Base-by-base conservation (phyloP, 2,888 invertebrate species). In the Eumacrocentrus americanus region DNA sequence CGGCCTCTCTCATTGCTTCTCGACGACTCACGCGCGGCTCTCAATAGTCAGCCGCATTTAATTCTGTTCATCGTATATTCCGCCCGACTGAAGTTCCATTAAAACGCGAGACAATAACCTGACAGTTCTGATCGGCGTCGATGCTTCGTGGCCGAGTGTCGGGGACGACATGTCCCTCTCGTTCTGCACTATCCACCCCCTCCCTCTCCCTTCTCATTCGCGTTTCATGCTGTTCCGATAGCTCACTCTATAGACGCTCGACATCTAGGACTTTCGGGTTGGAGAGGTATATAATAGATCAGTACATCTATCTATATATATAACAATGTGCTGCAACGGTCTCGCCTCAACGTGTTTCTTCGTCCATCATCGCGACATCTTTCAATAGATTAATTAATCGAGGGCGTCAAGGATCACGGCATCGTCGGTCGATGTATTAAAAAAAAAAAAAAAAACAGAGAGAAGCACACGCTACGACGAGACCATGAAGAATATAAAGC, bases 61-160 rank as follows among this genome's bases (percentile, higher is more conserved):
- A 77, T 74, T 75, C 75, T 73, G 74, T 72, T 71, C 69, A 72
- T 60, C 70, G 62, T 65, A 75, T 29, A 29, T 76, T 72, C 72
- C 74, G 71, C 71, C 69, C 69, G 69, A 69, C 66, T 71, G 75
- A 72, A 76, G 77, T 76, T 78, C 77, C 73, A 77, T 76, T 78
- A 78, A 78, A 77, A 76, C 71, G 68, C 72, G 75, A 76, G 78
- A 78, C 78, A 78, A 78, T 78, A 77, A 78, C 73, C 70, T 77
- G 78, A 76, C 78, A 78, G 77, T 71, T 78, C 70, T 74, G 78
- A 78, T 78, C 75, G 75, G 74, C 68, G 70, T 70, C 71, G 66
- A 64, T 65, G 67, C 61, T 55, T 53, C 57, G 52, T 48, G 42
- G 61, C 58, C 55, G 52, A 29, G 48, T 54, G 59, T 47, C 54